These are phyloP conservation scores for Geotrypetes seraphini DNA, from an alignment of 2,797 vertebrate genomes.

Conservation along the genomic window DNA sequence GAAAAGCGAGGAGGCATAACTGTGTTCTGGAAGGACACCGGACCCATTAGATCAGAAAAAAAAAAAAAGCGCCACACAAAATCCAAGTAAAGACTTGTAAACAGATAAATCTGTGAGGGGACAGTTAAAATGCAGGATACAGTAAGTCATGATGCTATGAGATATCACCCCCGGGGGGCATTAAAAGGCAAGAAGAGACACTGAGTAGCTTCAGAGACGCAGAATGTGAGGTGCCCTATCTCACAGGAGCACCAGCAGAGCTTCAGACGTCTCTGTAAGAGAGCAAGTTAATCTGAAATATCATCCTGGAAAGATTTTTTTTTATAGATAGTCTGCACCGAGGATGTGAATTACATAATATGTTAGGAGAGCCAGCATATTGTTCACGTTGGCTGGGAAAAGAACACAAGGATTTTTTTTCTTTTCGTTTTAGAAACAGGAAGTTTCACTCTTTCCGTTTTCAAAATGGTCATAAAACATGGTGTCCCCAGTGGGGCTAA, in stretches of 20 bases:
- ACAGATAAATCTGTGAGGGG: conserved; percentile 33
- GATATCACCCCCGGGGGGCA: conserved; percentile 27
- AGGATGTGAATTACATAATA: too few species aligned
- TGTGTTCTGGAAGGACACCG: conserved; percentile 29
- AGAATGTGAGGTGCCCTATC: conserved; percentile 14
- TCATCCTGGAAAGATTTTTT: too few species aligned
- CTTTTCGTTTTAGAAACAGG: too few species aligned
- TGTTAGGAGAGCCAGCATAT: too few species aligned
- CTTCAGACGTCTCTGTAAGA: too few species aligned
- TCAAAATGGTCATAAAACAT: too few species aligned
- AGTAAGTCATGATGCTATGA: conserved; percentile 20
- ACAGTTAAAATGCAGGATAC: conserved; percentile 17
- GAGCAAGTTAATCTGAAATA: too few species aligned
- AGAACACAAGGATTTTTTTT: too few species aligned
- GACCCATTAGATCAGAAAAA: conserved; percentile 16
- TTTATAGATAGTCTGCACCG: too few species aligned
- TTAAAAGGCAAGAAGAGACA: neutral
- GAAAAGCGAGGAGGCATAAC: conserved; percentile 24
- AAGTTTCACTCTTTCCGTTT: too few species aligned
- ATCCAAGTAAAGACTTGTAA: conserved; percentile 28
- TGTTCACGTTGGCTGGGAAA: too few species aligned
- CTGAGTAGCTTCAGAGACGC: conserved; percentile 6
- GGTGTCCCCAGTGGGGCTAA: too few species aligned
- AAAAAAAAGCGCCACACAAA: conserved; percentile 17
- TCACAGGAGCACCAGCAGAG: conserved; percentile 1